These are phyloP conservation scores for Ichneumoninae sp. DNA, from an alignment of 2,888 invertebrate species.

Conservation along the genomic window DNA sequence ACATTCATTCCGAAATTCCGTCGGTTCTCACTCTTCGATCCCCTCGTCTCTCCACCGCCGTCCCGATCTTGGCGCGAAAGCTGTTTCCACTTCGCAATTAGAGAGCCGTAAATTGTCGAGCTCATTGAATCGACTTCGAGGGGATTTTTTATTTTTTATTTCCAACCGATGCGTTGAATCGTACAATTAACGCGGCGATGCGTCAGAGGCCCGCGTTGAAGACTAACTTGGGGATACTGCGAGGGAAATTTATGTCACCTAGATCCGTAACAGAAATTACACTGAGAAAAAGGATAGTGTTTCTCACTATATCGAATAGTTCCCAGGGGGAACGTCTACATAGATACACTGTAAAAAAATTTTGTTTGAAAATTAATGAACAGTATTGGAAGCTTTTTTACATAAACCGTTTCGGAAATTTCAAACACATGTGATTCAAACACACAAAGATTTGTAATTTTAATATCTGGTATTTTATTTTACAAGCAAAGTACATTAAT, in stretches of 20 bases:
- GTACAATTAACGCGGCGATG: not conserved
- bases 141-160: constrained; percentile 6
- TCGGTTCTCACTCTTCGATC: constrained; percentile 30
- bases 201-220: not conserved
- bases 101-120: constrained; percentile 61
- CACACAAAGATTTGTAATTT: no score
- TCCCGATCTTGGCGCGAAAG: constrained; percentile 41
- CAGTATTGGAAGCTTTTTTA: no score
- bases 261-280: no score
- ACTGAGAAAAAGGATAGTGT: no score
- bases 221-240: not conserved
- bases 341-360: no score
- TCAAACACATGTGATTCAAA: no score
- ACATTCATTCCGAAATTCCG: constrained; percentile 60
- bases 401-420: no score
- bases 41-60: not conserved
- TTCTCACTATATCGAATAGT: no score
- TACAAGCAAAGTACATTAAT: no score
- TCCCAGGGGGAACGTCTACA: no score
- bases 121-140: constrained; percentile 38
- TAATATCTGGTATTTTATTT: no score
- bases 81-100: constrained; percentile 57
- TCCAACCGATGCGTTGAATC: not conserved
- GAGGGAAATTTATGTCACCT: not conserved
- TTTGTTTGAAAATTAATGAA: no score